Conservation (phyloP, 53 echinoderm and acorn worm species). For the Paracentrotus lividus region DNA sequence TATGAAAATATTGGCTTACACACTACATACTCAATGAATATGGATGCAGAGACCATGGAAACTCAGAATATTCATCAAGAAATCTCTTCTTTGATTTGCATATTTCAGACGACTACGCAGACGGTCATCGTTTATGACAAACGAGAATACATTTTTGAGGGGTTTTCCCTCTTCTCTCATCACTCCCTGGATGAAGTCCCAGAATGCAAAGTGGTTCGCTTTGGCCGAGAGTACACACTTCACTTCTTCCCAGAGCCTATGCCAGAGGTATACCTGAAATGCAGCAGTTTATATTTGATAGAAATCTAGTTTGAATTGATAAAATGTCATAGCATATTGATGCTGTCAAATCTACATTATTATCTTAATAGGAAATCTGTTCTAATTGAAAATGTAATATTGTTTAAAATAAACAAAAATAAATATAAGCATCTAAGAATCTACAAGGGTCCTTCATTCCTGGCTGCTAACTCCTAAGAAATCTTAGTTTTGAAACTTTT, state of each 20-base stretch:
- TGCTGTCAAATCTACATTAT: no score
- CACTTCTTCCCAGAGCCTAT: conserved; percentile 87
- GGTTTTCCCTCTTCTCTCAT: conserved; percentile 91
- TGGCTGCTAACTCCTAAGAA: no score
- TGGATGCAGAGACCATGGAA: no score
- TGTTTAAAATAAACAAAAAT: no score
- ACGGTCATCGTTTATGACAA: conserved; percentile 96
- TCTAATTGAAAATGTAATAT: no score
- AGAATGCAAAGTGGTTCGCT: conserved; percentile 89
- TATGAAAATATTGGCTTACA: no score
- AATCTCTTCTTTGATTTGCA: background rate
- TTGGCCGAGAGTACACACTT: conserved; percentile 92
- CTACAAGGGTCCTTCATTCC: no score
- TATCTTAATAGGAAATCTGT: no score
- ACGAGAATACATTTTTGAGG: conserved; percentile 97
- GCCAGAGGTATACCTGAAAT: conserved; percentile 85
- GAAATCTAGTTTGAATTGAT: background rate
- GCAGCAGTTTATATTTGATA: background rate
- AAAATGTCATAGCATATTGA: background rate
- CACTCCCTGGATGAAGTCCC: conserved; percentile 81
- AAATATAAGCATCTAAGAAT: no score
- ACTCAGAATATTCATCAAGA: background rate
- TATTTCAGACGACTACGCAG: conserved; percentile 80
- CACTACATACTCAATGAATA: no score
- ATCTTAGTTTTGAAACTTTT: no score